Base-by-base conservation (phyloP, 37 sponge, comb jelly and placozoan genomes). In the Aphrocallistes beatrix region DNA sequence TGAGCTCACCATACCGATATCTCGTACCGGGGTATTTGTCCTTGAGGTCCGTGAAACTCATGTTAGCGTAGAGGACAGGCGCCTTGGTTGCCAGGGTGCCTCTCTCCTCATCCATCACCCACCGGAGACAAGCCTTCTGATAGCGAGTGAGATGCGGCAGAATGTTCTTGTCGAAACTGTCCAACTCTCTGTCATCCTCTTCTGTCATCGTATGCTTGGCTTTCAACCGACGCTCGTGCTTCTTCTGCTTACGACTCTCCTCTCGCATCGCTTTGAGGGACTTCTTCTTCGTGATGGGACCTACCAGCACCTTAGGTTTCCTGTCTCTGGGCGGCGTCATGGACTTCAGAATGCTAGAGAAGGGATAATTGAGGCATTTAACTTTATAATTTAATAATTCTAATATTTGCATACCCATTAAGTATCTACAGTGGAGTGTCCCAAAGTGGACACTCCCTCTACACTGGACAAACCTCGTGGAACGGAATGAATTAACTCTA, bases 21-120 rank as follows among this genome's bases (percentile, higher is more conserved):
- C 16, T 48, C 13, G 30, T 38, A 84, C 84, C 84, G 37, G 84
- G 84, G 13, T 84, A 39, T 37, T 38, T 84, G 16, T 84, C 45
- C 47, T 84, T 84, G 36, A 84, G 84, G 36, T 84, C 49, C 6
- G 83, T 82, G 28, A 84, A 45, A 37, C 38, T 39, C 36, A 84
- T 84, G 30, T 84, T 84, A 45, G 84, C 40, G 38, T 84, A 84
- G 19, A 84, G 42, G 39, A 84, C 84, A 37, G 84, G 47, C 1
- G 49, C 84, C 13, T 45, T 28, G n/a, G 84, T 84, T 39, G 84
- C 84, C 30, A 32, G 84, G 38, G 84, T 45, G 10, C 84, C 84
- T 84, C 40, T 39, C 49, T 84, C 49, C 84, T 84, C 84, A 38
- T 84, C 84, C 36, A 39, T 39, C 38, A 45, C 84, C 84, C 84